Evolutionary conservation across 2,888 invertebrate genomes (phyloP), one percentile per base, ranked within the genome.

Genomic region (Linnaemya tessellans): DNA sequence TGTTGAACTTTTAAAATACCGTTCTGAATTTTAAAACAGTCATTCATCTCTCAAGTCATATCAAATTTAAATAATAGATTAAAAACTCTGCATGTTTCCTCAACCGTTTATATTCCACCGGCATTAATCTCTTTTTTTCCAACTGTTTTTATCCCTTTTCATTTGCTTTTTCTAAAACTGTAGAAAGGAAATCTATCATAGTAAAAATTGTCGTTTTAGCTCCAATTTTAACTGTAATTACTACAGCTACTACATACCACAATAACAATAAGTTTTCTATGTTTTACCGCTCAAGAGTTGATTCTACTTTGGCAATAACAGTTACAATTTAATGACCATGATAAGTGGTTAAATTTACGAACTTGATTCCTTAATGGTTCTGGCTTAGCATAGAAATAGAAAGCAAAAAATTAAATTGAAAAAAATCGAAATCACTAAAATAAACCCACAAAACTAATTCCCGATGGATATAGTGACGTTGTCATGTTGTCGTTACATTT

Each of bases 261-360:
- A 82, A 85, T 60, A 81, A 73, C 65, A 78, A 51, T 73, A 71
- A 58, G 41, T 65, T 78, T 77, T 58, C 65, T 18, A 67, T 80
- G 62, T 67, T 56, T 67, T 49, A 38, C 46, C 58, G 25, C 51
- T 75, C 60, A 65, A 70, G 54, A 51, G 70, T 56, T 74, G 41
- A 64, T 84, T 78, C 41, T 41, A 70, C 67, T 49, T 58, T 58
- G 60, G 78, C 79, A 85, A 73, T 84, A 85, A 80, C 82, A 82
- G 82, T 85, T 86, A 84, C 86, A 85, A 87, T 87, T 87, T 88
- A 90, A 90, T 90, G 91, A 90, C 89, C 90, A 89, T 88, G 88
- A 87, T 90, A 90, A 90, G 90, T 90, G 90, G 85, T 82, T 85
- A 82, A 82, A 85, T 75, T 82, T 82, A 85, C 75, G 82, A 75